phyloP scores from a whole-genome alignment of 2,888 invertebrate species.

The Ctena decussata region DNA sequence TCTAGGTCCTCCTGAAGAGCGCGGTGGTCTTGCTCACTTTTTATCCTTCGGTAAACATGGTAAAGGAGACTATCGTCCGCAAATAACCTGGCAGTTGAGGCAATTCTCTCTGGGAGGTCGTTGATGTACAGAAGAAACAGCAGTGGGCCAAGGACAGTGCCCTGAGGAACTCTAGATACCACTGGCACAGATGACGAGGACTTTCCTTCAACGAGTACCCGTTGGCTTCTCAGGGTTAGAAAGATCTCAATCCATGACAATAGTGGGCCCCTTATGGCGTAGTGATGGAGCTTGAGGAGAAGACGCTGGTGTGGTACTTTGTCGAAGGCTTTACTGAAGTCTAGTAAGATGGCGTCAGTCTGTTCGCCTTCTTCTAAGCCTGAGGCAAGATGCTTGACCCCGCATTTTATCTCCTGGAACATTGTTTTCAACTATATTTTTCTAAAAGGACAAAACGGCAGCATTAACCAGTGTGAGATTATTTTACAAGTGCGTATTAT shows the following conservation, averaged over 20 bases:
- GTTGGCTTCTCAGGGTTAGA: constrained; percentile 36
- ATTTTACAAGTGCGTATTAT: no score
- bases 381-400: no score
- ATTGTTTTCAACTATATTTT: no score
- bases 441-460: no score
- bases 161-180: constrained; percentile 57
- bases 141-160: constrained; percentile 51
- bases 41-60: constrained; percentile 3
- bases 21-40: no score
- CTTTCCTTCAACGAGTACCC: constrained; percentile 35
- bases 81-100: constrained; percentile 38
- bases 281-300: constrained; percentile 35
- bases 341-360: background rate
- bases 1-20: constrained; percentile 57
- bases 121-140: constrained; percentile 67
- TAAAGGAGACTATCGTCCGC: constrained; percentile 65
- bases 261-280: constrained; percentile 26
- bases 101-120: constrained; percentile 47
- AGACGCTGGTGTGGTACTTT: constrained; percentile 48
- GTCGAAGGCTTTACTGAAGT: constrained; percentile 54
- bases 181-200: constrained; percentile 38
- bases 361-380: constrained; percentile 26
- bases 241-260: constrained; percentile 48
- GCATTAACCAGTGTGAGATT: no score
- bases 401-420: no score